Evolutionary conservation across 2,888 invertebrate species (phyloP).

Genomic region (Polydrusus cervinus): DNA sequence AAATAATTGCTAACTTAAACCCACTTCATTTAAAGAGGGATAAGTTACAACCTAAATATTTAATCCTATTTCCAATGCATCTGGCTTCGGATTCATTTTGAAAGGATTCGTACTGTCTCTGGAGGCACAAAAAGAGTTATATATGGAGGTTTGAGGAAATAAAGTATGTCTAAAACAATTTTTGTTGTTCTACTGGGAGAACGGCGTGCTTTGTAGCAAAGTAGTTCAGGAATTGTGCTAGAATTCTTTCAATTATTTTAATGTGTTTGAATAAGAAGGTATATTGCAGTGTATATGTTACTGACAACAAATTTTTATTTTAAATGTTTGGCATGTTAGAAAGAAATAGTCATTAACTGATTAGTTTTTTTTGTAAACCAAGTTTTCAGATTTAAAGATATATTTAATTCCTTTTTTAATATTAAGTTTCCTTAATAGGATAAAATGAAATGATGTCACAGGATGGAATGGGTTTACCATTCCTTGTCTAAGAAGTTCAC

Average conservation of each 20-base stretch:
- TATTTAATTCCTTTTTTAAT: too few relatives aligned
- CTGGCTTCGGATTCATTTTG: slow-evolving; percentile 50
- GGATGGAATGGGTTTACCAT: too few relatives aligned
- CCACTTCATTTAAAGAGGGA: slow-evolving; percentile 26
- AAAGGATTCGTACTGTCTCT: slow-evolving; percentile 49
- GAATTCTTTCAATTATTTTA: background rate
- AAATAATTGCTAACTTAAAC: slow-evolving; percentile 16
- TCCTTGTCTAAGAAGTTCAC: too few relatives aligned
- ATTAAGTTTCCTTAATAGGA: too few relatives aligned
- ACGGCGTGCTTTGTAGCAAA: slow-evolving; percentile 24
- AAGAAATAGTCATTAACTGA: too few relatives aligned
- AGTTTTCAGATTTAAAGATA: too few relatives aligned
- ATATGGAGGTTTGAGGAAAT: slow-evolving; percentile 47
- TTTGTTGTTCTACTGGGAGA: slow-evolving; percentile 50
- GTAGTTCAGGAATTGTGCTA: slow-evolving; percentile 12
- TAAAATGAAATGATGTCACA: too few relatives aligned
- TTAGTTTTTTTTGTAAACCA: too few relatives aligned
- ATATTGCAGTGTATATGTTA: background rate
- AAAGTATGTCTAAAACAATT: slow-evolving; percentile 54
- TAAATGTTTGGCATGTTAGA: too few relatives aligned
- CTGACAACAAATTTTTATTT: too few relatives aligned
- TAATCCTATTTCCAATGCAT: slow-evolving; percentile 49
- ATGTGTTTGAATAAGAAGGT: background rate
- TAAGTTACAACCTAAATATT: slow-evolving; percentile 48
- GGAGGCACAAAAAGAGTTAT: slow-evolving; percentile 49